Percentiles rank a stretch among this genome's conserved stretches.
Conservation (phyloP, 2,113 vertebrate genomes). For the Ptilorrhoa leucosticta region DNA sequence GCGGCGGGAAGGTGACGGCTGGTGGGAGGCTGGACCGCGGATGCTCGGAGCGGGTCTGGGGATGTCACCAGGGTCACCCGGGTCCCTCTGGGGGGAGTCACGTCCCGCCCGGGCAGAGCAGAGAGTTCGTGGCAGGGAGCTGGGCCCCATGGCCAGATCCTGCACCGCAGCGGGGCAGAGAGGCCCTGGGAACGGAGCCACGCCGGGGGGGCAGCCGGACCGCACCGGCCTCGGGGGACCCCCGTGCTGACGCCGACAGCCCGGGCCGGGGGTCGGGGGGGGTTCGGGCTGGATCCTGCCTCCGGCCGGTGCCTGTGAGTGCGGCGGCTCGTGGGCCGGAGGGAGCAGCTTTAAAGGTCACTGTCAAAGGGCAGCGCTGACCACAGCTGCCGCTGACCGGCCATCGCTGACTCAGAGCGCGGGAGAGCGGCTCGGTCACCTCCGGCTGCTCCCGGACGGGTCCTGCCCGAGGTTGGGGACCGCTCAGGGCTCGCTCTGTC, state of each 20-base stretch:
- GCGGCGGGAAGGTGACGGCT: neutral
- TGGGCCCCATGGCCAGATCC: neutral
- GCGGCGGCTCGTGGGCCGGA: neutral
- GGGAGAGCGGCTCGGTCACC: neutral
- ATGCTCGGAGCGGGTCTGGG: neutral
- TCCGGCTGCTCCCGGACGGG: neutral
- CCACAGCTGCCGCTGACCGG: neutral
- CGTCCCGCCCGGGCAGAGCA: neutral
- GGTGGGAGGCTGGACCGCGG: neutral
- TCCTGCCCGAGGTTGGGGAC: neutral
- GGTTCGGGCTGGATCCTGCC: neutral
- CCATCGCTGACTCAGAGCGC: slow-evolving; percentile 20
- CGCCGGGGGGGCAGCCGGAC: neutral
- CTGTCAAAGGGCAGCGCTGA: slow-evolving; percentile 1
- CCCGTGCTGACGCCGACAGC: neutral
- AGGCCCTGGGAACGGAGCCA: slow-evolving; percentile 11
- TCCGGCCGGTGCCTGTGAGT: rapidly evolving
- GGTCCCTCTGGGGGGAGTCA: rapidly evolving
- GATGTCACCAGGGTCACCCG: neutral
- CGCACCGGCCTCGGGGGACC: neutral
- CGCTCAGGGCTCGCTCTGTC: neutral
- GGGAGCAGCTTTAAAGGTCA: slow-evolving; percentile 39
- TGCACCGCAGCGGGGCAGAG: neutral
- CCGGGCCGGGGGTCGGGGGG: neutral
- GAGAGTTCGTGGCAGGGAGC: neutral